Evolutionary conservation across 2,113 vertebrate genomes (phyloP).

Genomic region (Peromyscus polionotus): DNA sequence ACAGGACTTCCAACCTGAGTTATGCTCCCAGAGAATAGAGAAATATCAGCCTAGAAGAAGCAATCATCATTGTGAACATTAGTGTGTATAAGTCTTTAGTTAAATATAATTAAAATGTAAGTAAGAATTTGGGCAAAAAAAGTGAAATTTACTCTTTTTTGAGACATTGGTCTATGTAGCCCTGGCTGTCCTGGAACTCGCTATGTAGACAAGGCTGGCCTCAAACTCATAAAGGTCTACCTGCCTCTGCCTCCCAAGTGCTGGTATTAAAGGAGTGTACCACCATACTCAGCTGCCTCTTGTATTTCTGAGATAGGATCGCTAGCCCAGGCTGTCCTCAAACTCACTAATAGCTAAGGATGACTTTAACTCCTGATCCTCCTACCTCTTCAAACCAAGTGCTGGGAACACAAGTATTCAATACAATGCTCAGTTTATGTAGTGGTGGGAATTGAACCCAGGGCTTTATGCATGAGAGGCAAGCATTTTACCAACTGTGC

Average conservation of each 20-base stretch:
- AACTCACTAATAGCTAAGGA: not conserved
- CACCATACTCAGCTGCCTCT: too few relatives aligned
- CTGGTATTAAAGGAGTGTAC: not conserved
- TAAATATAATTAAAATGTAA: constrained; percentile 59
- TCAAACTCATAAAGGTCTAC: not conserved
- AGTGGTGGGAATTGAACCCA: not conserved
- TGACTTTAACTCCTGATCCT: not conserved
- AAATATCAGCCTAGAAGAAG: constrained; percentile 89
- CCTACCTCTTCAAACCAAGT: not conserved
- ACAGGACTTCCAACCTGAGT: constrained; percentile 95
- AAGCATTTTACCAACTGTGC: not conserved
- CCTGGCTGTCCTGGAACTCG: not conserved
- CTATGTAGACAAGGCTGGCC: not conserved
- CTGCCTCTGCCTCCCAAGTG: not conserved
- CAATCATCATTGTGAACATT: constrained; percentile 68
- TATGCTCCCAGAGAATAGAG: constrained; percentile 90
- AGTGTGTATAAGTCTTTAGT: constrained; percentile 20
- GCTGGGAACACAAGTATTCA: not conserved
- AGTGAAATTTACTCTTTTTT: not conserved
- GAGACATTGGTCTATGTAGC: not conserved
- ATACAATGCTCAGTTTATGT: not conserved
- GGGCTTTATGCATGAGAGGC: not conserved
- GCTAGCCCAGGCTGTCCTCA: not conserved
- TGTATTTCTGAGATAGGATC: not conserved
- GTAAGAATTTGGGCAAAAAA: constrained; percentile 53